Conservation (phyloP, 2,113 vertebrate genomes). For the Actinemys pallida region DNA sequence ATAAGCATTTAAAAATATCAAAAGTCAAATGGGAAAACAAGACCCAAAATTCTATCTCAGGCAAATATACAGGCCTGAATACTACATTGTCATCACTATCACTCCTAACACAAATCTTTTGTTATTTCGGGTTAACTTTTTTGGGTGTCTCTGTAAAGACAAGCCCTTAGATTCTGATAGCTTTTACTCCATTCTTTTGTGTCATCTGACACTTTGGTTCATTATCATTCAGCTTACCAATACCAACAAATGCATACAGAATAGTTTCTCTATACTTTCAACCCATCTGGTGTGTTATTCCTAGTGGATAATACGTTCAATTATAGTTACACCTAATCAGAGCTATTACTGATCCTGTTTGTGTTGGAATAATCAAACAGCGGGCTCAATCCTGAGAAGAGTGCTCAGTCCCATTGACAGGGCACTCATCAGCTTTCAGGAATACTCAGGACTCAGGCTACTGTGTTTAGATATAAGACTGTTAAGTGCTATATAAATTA, state of each 20-base stretch:
- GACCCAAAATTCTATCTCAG: too few species aligned
- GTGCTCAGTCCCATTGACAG: not conserved
- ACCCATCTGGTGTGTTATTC: not conserved
- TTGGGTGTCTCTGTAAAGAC: too few species aligned
- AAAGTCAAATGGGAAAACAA: too few species aligned
- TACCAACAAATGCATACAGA: not conserved
- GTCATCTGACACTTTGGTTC: not conserved
- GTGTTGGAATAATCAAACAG: not conserved
- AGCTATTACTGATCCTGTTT: not conserved
- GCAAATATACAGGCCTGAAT: too few species aligned
- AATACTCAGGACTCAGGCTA: not conserved
- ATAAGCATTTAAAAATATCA: too few species aligned
- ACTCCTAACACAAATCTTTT: too few species aligned
- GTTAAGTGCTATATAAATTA: fast-evolving
- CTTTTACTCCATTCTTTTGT: not conserved
- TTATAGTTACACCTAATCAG: not conserved
- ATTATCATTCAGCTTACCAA: not conserved
- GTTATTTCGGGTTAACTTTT: too few species aligned
- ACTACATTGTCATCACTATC: too few species aligned
- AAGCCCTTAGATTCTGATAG: not conserved
- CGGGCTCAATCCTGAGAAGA: not conserved
- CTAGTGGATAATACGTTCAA: not conserved
- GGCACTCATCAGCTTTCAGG: not conserved
- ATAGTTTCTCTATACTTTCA: not conserved
- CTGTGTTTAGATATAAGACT: not conserved